Base-by-base conservation (phyloP, 2,797 vertebrate genomes). In the Atherinosoma microstoma region DNA sequence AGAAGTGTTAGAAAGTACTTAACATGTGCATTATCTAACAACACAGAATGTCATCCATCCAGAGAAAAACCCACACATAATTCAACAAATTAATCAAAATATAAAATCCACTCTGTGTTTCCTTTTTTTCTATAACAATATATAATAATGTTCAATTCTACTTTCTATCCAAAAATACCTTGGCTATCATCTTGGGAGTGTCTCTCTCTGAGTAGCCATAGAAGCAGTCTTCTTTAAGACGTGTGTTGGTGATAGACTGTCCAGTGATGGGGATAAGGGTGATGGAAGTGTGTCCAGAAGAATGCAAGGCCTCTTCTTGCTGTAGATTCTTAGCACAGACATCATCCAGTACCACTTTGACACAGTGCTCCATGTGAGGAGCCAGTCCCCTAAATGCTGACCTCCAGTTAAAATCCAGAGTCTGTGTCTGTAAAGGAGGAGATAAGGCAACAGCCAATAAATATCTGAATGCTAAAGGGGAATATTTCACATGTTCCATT, bases 361-460 rank as follows among this genome's bases (percentile, higher is more conserved):
- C 77, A 83, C 95, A 96, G 49, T 95, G 95, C 72, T 95, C 94
- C 91, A 97, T 93, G 61, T 96, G 95, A 85, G 94, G 94, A 45
- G 94, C 95, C 36, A 98, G 86, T 34, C 93, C 92, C 88, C 87
- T 92, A 90, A 99, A 97, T 0, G 95, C 94, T 84, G 92, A 95
- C 93, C 96, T 96, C 98, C 97, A 99, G 59, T 92, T 92, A 94
- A 97, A 99, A 76, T 95, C 92, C 83, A 97, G 84, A 75, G 86
- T 89, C 79, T 90, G 77, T 61, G 87, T 80, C 97, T 97, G 87
- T 76, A 93, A 94, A 76, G 89, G 9, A 89, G 22, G 20, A 81
- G 35, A 80, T 1, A 9, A 77, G 70, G 13, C 67, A 76, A 80
- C 49, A 73, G 30, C 20, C 56, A 76, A 61, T 75, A 68, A 51